phyloP scores from a whole-genome alignment of 2,888 invertebrate genomes.

The Lasioglossum lativentre region DNA sequence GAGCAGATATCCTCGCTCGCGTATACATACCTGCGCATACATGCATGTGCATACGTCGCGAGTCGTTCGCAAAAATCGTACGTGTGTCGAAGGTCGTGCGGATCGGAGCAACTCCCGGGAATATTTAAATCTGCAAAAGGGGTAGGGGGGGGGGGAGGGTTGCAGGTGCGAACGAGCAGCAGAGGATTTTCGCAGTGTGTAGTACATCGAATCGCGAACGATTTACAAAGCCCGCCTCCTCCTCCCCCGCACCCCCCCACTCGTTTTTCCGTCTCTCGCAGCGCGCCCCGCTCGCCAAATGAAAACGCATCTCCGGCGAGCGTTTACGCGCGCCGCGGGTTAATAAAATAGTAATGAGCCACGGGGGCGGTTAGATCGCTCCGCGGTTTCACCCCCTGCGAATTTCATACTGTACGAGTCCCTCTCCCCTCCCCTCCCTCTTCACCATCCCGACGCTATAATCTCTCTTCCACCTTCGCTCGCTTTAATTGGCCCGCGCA shows the following conservation, averaged over 20 bases:
- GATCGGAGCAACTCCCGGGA: neutral
- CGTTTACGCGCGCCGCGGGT: neutral
- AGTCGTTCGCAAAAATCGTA: neutral
- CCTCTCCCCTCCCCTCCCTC: too few relatives aligned
- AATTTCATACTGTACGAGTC: neutral
- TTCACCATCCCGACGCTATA: neutral
- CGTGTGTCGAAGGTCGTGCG: neutral
- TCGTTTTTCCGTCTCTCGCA: neutral
- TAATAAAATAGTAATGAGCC: constrained; percentile 7
- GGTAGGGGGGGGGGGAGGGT: neutral
- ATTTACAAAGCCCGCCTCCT: neutral
- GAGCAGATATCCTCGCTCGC: neutral
- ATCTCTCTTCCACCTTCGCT: neutral
- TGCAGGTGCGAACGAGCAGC: neutral
- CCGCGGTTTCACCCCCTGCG: neutral
- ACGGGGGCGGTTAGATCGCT: neutral
- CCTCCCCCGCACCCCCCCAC: neutral
- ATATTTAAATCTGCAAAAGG: neutral
- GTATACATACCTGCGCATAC: neutral
- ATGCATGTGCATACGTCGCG: neutral
- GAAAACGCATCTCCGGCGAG: neutral
- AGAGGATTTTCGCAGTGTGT: neutral
- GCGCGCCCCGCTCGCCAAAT: neutral
- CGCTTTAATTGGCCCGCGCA: constrained; percentile 1
- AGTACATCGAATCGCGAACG: constrained; percentile 2